A percentile compares a stretch with the other conserved stretches of the same genome.
These are phyloP conservation scores for Entomobrya proxima DNA, from an alignment of 2,888 invertebrate species.

Conservation along the genomic window DNA sequence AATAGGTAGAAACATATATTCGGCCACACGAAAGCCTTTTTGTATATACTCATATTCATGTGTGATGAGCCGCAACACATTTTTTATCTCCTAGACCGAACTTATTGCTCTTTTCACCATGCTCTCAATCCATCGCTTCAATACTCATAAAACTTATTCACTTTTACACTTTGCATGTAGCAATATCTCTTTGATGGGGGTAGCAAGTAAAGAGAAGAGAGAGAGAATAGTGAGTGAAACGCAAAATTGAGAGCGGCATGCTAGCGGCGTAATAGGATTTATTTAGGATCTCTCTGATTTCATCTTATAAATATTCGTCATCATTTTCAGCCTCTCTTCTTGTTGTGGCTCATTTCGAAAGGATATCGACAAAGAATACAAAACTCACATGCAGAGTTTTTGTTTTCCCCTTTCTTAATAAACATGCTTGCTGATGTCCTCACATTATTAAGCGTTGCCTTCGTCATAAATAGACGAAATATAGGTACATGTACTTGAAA, in stretches of 20 bases:
- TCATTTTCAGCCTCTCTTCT: conserved; percentile 24
- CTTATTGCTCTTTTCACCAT: conserved; percentile 34
- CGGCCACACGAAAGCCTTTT: conserved; percentile 10
- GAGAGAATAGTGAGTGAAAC: background rate
- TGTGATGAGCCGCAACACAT: conserved; percentile 53
- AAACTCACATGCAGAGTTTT: conserved; percentile 68
- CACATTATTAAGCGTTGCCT: background rate
- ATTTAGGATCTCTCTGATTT: conserved; percentile 44
- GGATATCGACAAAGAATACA: conserved; percentile 44
- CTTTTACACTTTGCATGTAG: conserved; percentile 9
- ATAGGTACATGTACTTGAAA: background rate
- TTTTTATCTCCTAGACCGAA: conserved; percentile 25
- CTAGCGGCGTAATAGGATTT: conserved; percentile 54
- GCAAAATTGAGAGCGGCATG: conserved; percentile 56
- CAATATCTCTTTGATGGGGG: conserved; percentile 38
- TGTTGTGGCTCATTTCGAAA: conserved; percentile 38
- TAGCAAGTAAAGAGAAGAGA: conserved; percentile 15
- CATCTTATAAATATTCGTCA: conserved; percentile 38
- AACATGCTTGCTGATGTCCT: background rate
- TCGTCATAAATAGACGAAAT: background rate
- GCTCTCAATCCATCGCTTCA: conserved; percentile 30
- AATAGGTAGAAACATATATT: background rate
- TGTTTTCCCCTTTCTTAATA: conserved; percentile 46
- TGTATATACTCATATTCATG: background rate
- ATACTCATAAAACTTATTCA: conserved; percentile 10